These are phyloP conservation scores for Rattus rattus DNA, from an alignment of 2,113 vertebrate species.

Conservation along the genomic window DNA sequence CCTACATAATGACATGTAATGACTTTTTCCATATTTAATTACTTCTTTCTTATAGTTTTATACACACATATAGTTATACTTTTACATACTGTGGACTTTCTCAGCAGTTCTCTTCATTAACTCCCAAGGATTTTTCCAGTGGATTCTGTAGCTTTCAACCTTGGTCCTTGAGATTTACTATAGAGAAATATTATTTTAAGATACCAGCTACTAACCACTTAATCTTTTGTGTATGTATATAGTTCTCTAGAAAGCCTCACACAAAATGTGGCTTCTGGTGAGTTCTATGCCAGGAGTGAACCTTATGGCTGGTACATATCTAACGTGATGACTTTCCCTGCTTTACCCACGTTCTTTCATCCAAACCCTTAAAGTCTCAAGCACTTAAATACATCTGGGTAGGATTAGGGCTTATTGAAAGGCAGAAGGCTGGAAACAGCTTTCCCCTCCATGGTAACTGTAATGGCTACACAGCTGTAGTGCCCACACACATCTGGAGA, in stretches of 20 bases:
- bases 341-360: conserved; percentile 68
- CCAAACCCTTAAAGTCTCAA: conserved; percentile 63
- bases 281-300: neutral
- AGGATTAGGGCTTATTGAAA: conserved; percentile 65
- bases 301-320: neutral
- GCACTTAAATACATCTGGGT: conserved; percentile 67
- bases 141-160: neutral
- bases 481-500: conserved; percentile 73
- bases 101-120: neutral
- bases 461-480: conserved; percentile 41
- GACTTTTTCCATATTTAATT: neutral
- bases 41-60: neutral
- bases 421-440: conserved; percentile 67
- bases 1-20: neutral
- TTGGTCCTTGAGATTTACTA: neutral
- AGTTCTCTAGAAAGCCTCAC: neutral
- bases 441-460: conserved; percentile 66
- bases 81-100: neutral
- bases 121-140: neutral
- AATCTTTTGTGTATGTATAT: neutral
- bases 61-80: no score
- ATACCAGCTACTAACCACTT: neutral
- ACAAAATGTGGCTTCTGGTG: neutral
- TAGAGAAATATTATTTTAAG: neutral
- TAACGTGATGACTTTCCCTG: conserved; percentile 44